phyloP scores from a whole-genome alignment of 2,113 vertebrate genomes.

The Onychostruthus taczanowskii region DNA sequence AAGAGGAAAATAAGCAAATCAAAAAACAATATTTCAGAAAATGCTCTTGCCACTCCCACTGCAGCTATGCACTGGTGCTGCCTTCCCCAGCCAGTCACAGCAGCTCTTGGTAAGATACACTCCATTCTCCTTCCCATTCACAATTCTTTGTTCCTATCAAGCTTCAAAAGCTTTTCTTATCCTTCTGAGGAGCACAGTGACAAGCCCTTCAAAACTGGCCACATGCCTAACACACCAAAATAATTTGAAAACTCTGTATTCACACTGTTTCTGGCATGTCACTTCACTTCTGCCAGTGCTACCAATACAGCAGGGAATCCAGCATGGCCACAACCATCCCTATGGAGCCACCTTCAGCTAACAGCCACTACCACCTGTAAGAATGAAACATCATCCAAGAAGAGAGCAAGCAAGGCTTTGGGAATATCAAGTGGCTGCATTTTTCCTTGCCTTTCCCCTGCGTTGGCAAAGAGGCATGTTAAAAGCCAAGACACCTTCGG shows the following conservation, averaged over 20 bases:
- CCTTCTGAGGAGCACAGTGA: neutral
- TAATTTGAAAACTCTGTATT: neutral
- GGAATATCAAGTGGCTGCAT: fast-evolving
- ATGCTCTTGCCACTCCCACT: fast-evolving
- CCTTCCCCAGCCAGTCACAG: neutral
- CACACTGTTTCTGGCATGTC: neutral
- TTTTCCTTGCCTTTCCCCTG: neutral
- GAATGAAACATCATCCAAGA: neutral
- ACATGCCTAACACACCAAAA: neutral
- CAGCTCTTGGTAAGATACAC: fast-evolving
- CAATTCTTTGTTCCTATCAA: neutral
- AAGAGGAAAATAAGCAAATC: neutral
- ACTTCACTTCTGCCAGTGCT: neutral
- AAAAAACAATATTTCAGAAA: neutral
- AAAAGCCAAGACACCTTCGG: neutral
- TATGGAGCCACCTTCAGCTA: neutral
- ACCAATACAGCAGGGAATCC: neutral
- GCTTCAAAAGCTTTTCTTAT: neutral
- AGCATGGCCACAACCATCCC: fast-evolving
- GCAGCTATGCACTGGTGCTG: fast-evolving
- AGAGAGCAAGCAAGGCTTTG: neutral
- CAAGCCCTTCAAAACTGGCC: neutral
- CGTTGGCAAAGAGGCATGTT: neutral
- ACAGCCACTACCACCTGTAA: fast-evolving
- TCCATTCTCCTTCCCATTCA: fast-evolving